Percentiles rank a stretch among this genome's conserved stretches.
Evolutionary conservation across 2,888 invertebrate species (phyloP).

Genomic region (Yponomeuta plumbellus): DNA sequence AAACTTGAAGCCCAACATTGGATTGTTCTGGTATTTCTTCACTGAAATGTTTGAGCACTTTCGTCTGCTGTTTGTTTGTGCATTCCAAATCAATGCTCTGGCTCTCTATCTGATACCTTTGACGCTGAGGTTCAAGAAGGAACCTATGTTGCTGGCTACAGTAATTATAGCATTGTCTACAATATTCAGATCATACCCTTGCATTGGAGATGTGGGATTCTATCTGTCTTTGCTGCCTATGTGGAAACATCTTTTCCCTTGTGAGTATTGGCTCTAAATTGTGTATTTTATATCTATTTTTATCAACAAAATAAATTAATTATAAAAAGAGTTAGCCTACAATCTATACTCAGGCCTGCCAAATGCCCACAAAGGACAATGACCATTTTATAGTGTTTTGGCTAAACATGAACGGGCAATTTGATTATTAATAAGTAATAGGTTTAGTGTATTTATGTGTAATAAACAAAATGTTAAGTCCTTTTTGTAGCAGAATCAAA

Average conservation of each 20-base stretch:
- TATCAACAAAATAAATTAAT: no score
- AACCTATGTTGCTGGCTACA: constrained; percentile 87
- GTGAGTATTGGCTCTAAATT: constrained; percentile 74
- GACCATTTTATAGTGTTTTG: no score
- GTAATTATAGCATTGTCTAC: constrained; percentile 88
- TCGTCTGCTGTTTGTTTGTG: constrained; percentile 93
- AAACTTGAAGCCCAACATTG: constrained; percentile 97
- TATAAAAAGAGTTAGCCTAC: no score
- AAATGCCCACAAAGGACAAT: no score
- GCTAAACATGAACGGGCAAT: no score
- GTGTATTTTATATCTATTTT: no score
- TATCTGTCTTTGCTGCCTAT: constrained; percentile 92
- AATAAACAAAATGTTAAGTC: no score
- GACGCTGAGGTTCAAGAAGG: constrained; percentile 84
- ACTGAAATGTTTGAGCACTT: constrained; percentile 99
- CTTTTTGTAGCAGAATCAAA: no score
- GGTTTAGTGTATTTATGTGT: no score
- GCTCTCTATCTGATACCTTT: constrained; percentile 94
- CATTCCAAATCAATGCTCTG: constrained; percentile 97
- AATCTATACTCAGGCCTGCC: no score
- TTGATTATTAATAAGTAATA: no score
- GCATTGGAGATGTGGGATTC: constrained; percentile 95
- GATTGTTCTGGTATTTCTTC: constrained; percentile 99
- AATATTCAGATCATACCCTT: constrained; percentile 97
- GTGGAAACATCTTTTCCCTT: constrained; percentile 91